Percentiles rank a stretch among this genome's conserved stretches.
Conservation (phyloP, 2,797 vertebrate genomes). For the Varecia variegata region DNA sequence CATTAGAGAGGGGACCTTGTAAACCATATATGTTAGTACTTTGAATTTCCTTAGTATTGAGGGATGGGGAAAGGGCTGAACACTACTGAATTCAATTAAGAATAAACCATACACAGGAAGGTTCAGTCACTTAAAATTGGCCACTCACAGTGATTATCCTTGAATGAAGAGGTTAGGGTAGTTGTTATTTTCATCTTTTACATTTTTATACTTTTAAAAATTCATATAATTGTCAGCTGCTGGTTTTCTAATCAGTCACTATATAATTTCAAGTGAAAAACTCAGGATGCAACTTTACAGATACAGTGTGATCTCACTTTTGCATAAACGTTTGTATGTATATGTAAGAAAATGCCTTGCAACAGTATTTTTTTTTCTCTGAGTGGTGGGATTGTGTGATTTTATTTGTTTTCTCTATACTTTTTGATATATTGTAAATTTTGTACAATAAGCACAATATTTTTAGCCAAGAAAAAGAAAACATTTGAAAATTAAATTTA, state of each 20-base stretch:
- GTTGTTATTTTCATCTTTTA: slow-evolving; percentile 27
- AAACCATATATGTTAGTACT: neutral
- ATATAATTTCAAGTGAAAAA: slow-evolving; percentile 8
- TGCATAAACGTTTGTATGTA: neutral
- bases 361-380: neutral
- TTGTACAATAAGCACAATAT: neutral
- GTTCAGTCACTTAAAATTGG: slow-evolving; percentile 18
- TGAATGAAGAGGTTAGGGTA: neutral
- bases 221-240: neutral
- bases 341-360: neutral
- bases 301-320: neutral
- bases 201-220: slow-evolving; percentile 31
- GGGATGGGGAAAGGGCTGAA: neutral
- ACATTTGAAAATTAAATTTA: neutral
- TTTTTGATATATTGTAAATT: neutral
- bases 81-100: neutral
- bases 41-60: neutral
- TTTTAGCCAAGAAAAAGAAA: neutral
- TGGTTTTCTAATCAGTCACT: slow-evolving; percentile 19
- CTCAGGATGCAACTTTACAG: neutral
- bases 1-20: neutral
- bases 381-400: neutral
- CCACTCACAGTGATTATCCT: neutral
- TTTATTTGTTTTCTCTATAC: slow-evolving; percentile 6
- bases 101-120: slow-evolving; percentile 15